Conservation (phyloP, 2,113 vertebrate species). For the Hemibagrus wyckioides region DNA sequence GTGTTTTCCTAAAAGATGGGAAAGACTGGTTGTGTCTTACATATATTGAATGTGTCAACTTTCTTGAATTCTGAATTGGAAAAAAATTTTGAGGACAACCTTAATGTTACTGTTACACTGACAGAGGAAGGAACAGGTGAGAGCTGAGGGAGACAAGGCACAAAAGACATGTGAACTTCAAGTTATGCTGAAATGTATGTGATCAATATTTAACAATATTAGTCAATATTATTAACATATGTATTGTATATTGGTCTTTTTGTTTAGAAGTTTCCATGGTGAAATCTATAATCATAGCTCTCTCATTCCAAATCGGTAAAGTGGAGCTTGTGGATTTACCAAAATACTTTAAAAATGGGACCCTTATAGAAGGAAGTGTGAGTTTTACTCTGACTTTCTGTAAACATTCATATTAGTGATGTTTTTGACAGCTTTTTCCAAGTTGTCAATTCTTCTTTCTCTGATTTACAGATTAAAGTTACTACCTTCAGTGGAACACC, state of each 20-base stretch:
- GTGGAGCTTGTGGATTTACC: constrained; percentile 64
- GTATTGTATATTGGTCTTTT: constrained; percentile 48
- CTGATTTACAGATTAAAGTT: constrained; percentile 61
- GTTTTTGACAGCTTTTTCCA: not conserved
- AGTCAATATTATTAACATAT: rapidly evolving
- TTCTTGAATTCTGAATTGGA: constrained; percentile 52
- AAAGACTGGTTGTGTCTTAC: constrained; percentile 6
- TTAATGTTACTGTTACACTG: constrained; percentile 39
- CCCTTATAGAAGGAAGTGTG: constrained; percentile 64
- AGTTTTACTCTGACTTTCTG: not conserved
- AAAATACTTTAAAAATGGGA: constrained; percentile 56
- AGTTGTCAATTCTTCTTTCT: not conserved
- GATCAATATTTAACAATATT: not conserved
- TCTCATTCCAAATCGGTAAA: constrained; percentile 64
- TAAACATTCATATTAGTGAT: too few species aligned
- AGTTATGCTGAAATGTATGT: not conserved
- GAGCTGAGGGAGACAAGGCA: too few species aligned
- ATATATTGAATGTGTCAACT: constrained; percentile 2
- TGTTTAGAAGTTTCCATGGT: constrained; percentile 8
- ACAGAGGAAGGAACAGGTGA: constrained; percentile 71
- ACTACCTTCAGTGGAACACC: constrained; percentile 55
- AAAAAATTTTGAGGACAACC: not conserved
- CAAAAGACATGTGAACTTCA: not conserved
- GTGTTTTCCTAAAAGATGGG: too few species aligned
- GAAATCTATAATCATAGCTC: not conserved